Evolutionary conservation across 2,888 invertebrate species (phyloP), one percentile per base, ranked within the genome.

Genomic region (Allolobophora icterica): DNA sequence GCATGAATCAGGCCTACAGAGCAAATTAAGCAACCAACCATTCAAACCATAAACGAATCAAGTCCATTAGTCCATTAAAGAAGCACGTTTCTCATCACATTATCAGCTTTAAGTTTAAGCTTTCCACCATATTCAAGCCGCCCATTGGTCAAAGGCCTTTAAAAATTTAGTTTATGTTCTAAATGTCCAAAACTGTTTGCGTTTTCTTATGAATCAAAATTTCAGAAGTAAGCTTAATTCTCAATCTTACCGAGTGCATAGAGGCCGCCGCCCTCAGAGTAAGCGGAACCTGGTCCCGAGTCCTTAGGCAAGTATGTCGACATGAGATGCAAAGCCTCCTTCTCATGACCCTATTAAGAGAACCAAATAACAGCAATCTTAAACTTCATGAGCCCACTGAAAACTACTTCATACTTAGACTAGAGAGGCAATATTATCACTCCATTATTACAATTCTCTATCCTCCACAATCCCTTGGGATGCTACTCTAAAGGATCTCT

Each of bases 271-370:
- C 96, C 96, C 93, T 96, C 96, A 91, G 96, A 96, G 94, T 95
- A 96, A 35, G 96, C 95, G 71, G 95, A 96, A 93, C 98, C 98
- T 21, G 94, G 94, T 24, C 98, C 98, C 24, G 98, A 97, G 95
- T 99, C 99, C 95, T 99, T 98, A 0, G 99, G 99, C 93, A 99
- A 96, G 95, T 99, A 99, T 91, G 99, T 98, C 94, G 99, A 98
- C 98, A 99, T 99, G 84, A 99, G 96, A 92, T 98, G 98, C 93
- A 99, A 96, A 4, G 99, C 99, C 95, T 99, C 99, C 94, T 97
- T 97, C 95, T 99, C 99, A 94, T 99, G 99, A 52, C 99, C 99
- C 92, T 92, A 89, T 40, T n/a, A 33, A 35, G 38, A 91, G 30
- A 91, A 89, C 35, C 34, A 38, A 34, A 90, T 34, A 40, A 84